A percentile compares a stretch with the other conserved stretches of the same genome.
phyloP scores from a whole-genome alignment of 1,140 invertebrate genomes.

The Lepidotrigona ventralis region DNA sequence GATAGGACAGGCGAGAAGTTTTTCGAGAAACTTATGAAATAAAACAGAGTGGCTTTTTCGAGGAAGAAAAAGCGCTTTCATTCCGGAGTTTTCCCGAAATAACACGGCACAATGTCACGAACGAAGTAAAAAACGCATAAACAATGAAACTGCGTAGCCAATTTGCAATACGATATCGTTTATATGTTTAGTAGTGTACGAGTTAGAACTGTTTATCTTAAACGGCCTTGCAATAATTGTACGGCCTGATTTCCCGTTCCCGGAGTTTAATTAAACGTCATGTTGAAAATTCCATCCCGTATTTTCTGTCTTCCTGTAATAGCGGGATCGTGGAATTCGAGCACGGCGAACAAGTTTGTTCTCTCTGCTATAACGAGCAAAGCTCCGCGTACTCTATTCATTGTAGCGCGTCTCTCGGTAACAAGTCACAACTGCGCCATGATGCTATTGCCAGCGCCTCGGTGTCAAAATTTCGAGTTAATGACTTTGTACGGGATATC shows the following conservation, averaged over 20 bases:
- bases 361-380: conserved; percentile 21
- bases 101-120: not conserved
- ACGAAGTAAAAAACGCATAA: not conserved
- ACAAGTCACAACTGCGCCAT: not conserved
- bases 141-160: not conserved
- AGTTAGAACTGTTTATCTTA: not conserved
- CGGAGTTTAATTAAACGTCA: conserved; percentile 45
- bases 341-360: conserved; percentile 21
- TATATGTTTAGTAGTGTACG: not conserved
- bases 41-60: not conserved
- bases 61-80: not conserved
- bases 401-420: not conserved
- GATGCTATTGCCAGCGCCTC: not conserved
- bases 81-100: not conserved
- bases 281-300: conserved; percentile 33
- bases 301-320: conserved; percentile 19
- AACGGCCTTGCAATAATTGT: not conserved
- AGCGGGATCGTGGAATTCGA: conserved; percentile 13
- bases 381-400: conserved; percentile 4
- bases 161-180: not conserved
- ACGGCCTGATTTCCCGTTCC: conserved; percentile 4
- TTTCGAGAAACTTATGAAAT: not conserved
- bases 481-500: no score
- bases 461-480: not conserved
- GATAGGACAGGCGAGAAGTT: not conserved